These are phyloP conservation scores for Lepidochitona cinerea DNA, from an alignment of 2,888 invertebrate species.

Conservation along the genomic window DNA sequence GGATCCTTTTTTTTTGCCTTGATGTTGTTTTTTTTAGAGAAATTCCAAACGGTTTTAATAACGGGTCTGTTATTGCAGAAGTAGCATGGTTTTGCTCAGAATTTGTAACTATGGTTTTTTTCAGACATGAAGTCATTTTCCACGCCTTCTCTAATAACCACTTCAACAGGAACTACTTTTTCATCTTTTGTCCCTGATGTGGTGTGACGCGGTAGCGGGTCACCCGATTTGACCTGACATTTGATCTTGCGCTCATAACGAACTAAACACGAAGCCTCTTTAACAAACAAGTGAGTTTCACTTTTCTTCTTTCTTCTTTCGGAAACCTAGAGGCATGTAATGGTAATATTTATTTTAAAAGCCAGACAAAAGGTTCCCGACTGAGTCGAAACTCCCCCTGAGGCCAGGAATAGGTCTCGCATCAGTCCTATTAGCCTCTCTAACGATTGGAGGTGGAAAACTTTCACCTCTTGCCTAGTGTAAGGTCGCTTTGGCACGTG, in stretches of 20 bases:
- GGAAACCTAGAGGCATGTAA: neutral
- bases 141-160: neutral
- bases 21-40: too few species aligned
- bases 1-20: too few species aligned
- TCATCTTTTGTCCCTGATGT: neutral
- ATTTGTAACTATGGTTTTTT: too few species aligned
- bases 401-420: too few species aligned
- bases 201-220: neutral
- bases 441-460: too few species aligned
- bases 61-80: too few species aligned
- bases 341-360: constrained; percentile 5
- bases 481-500: too few species aligned
- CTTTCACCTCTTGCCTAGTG: too few species aligned
- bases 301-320: neutral
- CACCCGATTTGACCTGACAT: neutral
- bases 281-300: neutral
- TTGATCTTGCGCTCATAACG: neutral
- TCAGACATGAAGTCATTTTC: neutral
- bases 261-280: neutral
- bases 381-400: neutral
- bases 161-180: neutral
- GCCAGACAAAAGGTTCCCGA: neutral
- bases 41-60: too few species aligned
- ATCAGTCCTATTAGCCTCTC: too few species aligned
- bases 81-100: too few species aligned